Evolutionary conservation across 2,797 vertebrate genomes (phyloP), one percentile per base, ranked within the genome.

Genomic region (Sphaeramia orbicularis): DNA sequence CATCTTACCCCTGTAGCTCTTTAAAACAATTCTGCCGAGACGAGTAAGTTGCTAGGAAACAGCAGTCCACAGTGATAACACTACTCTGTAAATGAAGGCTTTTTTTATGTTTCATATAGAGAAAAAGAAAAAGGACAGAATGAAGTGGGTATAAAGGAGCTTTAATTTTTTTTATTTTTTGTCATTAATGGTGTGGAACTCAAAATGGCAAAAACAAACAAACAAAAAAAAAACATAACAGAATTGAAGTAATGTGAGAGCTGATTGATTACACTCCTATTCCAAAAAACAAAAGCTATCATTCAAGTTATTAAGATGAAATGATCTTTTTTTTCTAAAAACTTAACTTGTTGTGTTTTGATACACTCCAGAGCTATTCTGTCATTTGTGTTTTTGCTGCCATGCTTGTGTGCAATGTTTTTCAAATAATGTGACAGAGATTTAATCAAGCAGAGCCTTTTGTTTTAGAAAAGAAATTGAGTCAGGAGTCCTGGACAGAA

Each of bases 31-130:
- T 60, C 74, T 45, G 78, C 55, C 69, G 65, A 80, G 86, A 87
- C 65, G 3, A 58, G 74, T 56, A 86, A 80, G 93, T 94, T 94
- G 92, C 92, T 93, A 92, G 90, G 93, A 82, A 93, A 94, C 93
- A 76, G 74, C 32, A 71, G 77, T 74, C 69, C 43, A 32, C 35
- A 61, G 72, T 53, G 35, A 77, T 69, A 80, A 66, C 13, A 38
- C 51, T 72, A 54, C 64, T 54, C 52, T 64, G 41, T 49, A 37
- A 57, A 35, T 52, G 13, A 61, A n/a, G 18, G 12, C n/a, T 35
- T 43, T 57, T 30, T 41, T 42, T 41, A 14, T 8, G 12, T 14
- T 32, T 18, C 10, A 36, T 32, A 13, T 50, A 7, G 6, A 35
- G 4, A 7, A n/a, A n/a, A 49, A 14, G 4, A 9, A 32, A 27